phyloP scores from a whole-genome alignment of 2,113 vertebrate species.

The Leucosticte australis region DNA sequence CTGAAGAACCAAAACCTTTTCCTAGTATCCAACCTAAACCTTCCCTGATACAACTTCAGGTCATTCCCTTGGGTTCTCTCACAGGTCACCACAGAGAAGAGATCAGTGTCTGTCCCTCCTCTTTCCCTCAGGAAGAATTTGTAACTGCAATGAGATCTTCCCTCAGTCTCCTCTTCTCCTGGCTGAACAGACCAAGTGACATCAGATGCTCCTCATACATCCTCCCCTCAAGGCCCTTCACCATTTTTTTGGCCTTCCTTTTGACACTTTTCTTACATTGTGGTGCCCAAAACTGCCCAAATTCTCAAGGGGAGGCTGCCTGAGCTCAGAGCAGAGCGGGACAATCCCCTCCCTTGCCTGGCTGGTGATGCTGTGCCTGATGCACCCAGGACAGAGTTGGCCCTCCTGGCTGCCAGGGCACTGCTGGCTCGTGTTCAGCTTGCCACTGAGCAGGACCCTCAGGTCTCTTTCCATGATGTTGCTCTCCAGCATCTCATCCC shows the following conservation, averaged over 20 bases:
- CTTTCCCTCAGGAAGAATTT: neutral
- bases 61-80: accelerated
- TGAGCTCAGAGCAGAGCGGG: accelerated
- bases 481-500: neutral
- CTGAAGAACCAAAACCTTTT: neutral
- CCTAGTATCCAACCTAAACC: neutral
- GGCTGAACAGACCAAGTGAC: neutral
- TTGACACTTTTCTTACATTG: neutral
- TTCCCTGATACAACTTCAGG: neutral
- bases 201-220: accelerated
- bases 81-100: neutral
- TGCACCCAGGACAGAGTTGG: accelerated
- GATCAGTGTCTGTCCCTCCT: neutral
- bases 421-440: accelerated
- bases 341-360: neutral
- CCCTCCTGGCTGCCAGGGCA: neutral
- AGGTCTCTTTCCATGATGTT: neutral
- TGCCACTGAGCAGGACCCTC: accelerated
- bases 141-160: accelerated
- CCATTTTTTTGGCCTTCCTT: neutral
- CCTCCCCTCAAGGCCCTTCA: neutral
- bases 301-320: accelerated
- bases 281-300: accelerated
- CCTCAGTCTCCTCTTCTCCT: neutral
- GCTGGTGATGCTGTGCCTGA: accelerated